phyloP scores from a whole-genome alignment of 2,888 invertebrate genomes.

The Tortricodes alternella region DNA sequence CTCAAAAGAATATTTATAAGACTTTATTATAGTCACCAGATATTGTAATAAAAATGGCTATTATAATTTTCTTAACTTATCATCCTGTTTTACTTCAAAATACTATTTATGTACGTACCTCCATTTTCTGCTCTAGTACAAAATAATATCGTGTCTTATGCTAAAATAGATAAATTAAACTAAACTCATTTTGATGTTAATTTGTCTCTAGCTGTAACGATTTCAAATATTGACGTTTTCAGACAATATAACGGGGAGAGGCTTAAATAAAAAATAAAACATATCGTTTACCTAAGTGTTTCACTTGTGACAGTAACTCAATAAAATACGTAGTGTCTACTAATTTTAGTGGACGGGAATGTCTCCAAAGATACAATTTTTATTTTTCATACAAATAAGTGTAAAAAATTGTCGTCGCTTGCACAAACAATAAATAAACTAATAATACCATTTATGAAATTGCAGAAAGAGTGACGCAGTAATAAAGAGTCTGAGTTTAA shows the following conservation, averaged over 20 bases:
- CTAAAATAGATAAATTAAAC: slow-evolving; percentile 38
- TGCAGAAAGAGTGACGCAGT: too few relatives aligned
- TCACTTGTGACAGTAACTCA: slow-evolving; percentile 72
- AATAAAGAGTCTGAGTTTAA: too few relatives aligned
- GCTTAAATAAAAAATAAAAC: slow-evolving; percentile 53
- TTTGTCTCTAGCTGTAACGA: slow-evolving; percentile 22
- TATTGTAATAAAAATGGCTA: not conserved
- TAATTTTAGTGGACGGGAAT: slow-evolving; percentile 41
- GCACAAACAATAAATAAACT: slow-evolving; percentile 9
- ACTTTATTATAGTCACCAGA: not conserved
- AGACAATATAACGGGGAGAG: slow-evolving; percentile 39
- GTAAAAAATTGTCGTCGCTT: slow-evolving; percentile 45
- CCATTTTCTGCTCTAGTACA: slow-evolving; percentile 62
- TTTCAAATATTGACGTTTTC: slow-evolving; percentile 21
- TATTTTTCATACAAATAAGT: slow-evolving; percentile 72
- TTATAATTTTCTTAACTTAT: slow-evolving; percentile 2
- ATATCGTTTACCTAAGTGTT: slow-evolving; percentile 76
- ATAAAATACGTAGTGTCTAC: slow-evolving; percentile 56
- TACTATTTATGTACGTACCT: slow-evolving; percentile 23
- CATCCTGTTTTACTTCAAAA: slow-evolving; percentile 3
- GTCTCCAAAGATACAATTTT: slow-evolving; percentile 77
- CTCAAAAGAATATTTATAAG: slow-evolving; percentile 8
- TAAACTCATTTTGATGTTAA: slow-evolving; percentile 6
- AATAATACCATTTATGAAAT: too few relatives aligned
- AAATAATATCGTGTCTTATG: slow-evolving; percentile 65